Evolutionary conservation across 2,797 vertebrate genomes (phyloP).

Genomic region (Lepidocolaptes lacrymiger): DNA sequence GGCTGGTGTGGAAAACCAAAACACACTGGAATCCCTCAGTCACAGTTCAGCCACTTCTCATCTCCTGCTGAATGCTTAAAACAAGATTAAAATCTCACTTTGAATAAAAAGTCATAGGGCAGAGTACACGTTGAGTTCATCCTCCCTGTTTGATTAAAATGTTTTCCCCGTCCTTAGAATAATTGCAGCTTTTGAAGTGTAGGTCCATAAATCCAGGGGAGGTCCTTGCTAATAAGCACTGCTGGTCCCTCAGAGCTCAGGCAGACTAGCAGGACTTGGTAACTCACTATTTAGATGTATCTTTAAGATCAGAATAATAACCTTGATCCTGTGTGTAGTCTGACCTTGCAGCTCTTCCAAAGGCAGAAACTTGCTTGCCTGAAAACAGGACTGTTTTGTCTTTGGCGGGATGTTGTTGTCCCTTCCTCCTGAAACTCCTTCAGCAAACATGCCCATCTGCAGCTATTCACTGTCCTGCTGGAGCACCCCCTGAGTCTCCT

Average conservation of each 20-base stretch:
- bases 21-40: not conserved
- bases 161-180: not conserved
- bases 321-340: not conserved
- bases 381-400: not conserved
- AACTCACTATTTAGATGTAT: not conserved
- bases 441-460: not conserved
- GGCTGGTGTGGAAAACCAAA: not conserved
- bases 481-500: not conserved
- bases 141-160: not conserved
- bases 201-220: not conserved
- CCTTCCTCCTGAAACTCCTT: not conserved
- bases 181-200: constrained; percentile 35
- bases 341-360: not conserved
- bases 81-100: constrained; percentile 3
- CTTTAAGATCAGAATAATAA: not conserved
- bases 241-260: not conserved
- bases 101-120: not conserved
- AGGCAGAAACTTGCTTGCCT: not conserved
- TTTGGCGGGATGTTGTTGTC: not conserved
- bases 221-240: not conserved
- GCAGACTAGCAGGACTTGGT: not conserved
- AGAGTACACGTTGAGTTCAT: not conserved
- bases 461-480: not conserved
- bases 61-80: not conserved
- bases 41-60: not conserved